phyloP scores from a whole-genome alignment of 2,797 vertebrate species.

The Bradypus variegatus region DNA sequence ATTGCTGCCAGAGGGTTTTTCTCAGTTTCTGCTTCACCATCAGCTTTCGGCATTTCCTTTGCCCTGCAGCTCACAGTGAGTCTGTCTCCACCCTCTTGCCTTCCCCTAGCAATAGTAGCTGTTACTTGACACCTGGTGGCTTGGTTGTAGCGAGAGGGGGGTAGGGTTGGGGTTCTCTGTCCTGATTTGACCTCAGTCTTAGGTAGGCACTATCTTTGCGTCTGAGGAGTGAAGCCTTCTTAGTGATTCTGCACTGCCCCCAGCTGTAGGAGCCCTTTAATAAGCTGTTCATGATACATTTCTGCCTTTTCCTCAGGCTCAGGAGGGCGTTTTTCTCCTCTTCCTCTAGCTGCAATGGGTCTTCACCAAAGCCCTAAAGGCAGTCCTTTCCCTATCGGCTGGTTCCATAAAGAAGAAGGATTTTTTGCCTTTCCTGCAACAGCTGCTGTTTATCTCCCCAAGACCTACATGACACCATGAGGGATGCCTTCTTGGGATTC shows the following conservation, averaged over 20 bases:
- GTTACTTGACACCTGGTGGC: background rate
- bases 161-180: background rate
- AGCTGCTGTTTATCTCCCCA: too few relatives aligned
- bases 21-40: background rate
- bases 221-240: background rate
- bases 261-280: background rate
- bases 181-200: background rate
- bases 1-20: background rate
- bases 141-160: background rate
- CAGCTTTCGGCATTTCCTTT: background rate
- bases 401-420: background rate
- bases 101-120: too few relatives aligned
- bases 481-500: background rate
- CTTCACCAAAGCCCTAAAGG: background rate
- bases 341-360: background rate
- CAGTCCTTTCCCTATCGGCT: background rate
- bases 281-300: background rate
- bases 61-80: background rate
- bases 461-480: background rate
- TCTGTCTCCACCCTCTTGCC: background rate
- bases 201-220: background rate
- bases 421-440: background rate
- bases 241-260: background rate
- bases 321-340: background rate
- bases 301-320: background rate